Conservation (phyloP, 2,797 vertebrate genomes). For the Spinus pinus region DNA sequence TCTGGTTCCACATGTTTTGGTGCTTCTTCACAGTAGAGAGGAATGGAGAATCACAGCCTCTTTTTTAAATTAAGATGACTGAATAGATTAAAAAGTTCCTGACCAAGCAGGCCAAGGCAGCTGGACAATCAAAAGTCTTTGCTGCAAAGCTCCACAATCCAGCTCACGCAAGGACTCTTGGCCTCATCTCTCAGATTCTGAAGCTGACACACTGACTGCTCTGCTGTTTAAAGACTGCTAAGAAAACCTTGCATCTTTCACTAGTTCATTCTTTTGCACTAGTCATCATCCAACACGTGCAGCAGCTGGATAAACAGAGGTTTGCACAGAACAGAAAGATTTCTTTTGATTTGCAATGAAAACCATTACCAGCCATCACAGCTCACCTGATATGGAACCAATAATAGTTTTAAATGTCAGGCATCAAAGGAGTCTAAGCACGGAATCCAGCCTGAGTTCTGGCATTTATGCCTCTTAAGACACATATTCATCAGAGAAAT, state of each 20-base stretch:
- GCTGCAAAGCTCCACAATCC: not conserved
- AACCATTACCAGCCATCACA: not conserved
- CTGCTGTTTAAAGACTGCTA: not conserved
- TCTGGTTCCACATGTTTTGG: not conserved
- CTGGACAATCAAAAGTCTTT: not conserved
- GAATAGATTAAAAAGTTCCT: not conserved
- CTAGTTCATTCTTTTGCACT: not conserved
- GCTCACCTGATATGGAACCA: slow-evolving; percentile 10
- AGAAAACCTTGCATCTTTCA: not conserved
- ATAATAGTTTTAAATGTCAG: not conserved
- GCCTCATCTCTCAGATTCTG: not conserved
- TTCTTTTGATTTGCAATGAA: slow-evolving; percentile 42
- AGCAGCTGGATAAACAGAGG: slow-evolving; percentile 33
- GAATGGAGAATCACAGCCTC: not conserved
- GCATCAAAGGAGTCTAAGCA: slow-evolving; percentile 10
- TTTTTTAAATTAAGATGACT: not conserved
- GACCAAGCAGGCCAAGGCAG: not conserved
- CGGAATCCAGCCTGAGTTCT: not conserved
- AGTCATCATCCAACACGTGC: not conserved
- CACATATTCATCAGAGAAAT: not conserved
- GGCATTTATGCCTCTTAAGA: not conserved
- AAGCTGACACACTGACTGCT: not conserved
- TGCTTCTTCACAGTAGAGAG: not conserved
- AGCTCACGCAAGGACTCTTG: not conserved
- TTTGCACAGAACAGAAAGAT: not conserved